Evolutionary conservation across 2,113 vertebrate species (phyloP), one percentile per base, ranked within the genome.

Genomic region (Hydropotes inermis): DNA sequence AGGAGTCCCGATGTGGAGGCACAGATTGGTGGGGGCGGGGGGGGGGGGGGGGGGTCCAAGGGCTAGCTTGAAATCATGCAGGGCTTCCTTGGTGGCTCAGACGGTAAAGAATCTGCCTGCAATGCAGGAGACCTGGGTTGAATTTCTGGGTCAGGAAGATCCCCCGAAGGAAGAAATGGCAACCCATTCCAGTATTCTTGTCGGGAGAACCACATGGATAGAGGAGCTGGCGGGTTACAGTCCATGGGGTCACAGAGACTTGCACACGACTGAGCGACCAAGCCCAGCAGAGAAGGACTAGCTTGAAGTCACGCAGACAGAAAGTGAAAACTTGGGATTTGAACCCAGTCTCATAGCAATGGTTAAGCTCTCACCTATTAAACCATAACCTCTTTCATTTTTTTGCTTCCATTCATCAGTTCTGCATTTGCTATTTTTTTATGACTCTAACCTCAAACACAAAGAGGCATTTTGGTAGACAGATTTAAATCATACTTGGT

Each of bases 21-120:
- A 21, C 12, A 25, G n/a, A 57, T 2, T 86, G 9, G 78, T 8
- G 17, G 7, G 15, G 1, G 2, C 50, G 12, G 19, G 21, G n/a
- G 9, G 8, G 33, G 33, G 8, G 4, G 2, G 30, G 17, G 6
- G 67, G 0, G 2, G n/a, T 76, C 11, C 8, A 76, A 76, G 30
- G 27, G 78, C 7, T 92, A 74, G 12, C 12, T 45, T 58, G 11
- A 33, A 61, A 16, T 64, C 36, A 58, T 8, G 9, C 2, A 55
- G 27, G 67, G 67, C 67, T 39, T 39, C 19, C 19, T n/a, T 70
- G n/a, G 67, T 12, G n/a, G 10, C 67, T 23, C 67, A 70, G 67
- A 23, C 0, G 10, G 67, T 39, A 70, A 70, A 70, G n/a, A 70
- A 70, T 39, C n/a, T 0, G 0, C 67, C n/a, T 70, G n/a, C n/a